Conservation (phyloP, 2,888 invertebrate genomes). For the Drosophila anceps region DNA sequence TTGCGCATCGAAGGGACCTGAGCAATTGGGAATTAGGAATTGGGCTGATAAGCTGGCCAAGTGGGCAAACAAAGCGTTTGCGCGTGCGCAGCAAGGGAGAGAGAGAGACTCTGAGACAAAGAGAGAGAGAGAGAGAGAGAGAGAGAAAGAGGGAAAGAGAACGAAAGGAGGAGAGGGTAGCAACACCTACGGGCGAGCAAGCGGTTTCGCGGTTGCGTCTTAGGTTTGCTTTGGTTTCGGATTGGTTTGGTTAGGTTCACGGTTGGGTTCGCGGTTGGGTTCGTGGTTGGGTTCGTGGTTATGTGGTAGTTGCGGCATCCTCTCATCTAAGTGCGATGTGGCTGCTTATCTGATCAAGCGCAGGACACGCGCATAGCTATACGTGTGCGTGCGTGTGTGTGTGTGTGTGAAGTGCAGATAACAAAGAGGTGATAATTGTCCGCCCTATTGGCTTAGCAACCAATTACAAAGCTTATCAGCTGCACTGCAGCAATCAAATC, state of each 20-base stretch:
- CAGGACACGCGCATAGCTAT: conserved; percentile 56
- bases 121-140: neutral
- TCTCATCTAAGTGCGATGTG: conserved; percentile 67
- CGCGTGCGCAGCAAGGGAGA: conserved; percentile 40
- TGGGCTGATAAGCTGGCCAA: conserved; percentile 53
- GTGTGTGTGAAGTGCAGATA: conserved; percentile 60
- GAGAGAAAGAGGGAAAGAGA: neutral
- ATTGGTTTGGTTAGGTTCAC: conserved; percentile 39
- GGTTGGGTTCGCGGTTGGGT: conserved; percentile 22
- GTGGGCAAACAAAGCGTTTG: conserved; percentile 63
- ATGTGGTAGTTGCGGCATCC: conserved; percentile 57
- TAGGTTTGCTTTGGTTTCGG: conserved; percentile 42
- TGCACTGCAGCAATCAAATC: conserved; percentile 54
- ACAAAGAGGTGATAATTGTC: conserved; percentile 83
- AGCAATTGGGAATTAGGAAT: conserved; percentile 41
- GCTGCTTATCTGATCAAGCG: conserved; percentile 63
- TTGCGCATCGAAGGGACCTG: conserved; percentile 46
- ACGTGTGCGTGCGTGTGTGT: conserved; percentile 2
- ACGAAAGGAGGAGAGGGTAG: conserved; percentile 7
- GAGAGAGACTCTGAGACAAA: neutral
- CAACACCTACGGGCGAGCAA: conserved; percentile 55
- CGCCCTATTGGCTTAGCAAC: conserved; percentile 73
- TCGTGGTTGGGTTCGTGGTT: conserved; percentile 32
- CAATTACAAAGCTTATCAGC: conserved; percentile 74
- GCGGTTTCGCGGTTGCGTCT: conserved; percentile 54